These are phyloP conservation scores for Lutraria lutraria DNA, from an alignment of 2,888 invertebrate genomes.

Conservation along the genomic window DNA sequence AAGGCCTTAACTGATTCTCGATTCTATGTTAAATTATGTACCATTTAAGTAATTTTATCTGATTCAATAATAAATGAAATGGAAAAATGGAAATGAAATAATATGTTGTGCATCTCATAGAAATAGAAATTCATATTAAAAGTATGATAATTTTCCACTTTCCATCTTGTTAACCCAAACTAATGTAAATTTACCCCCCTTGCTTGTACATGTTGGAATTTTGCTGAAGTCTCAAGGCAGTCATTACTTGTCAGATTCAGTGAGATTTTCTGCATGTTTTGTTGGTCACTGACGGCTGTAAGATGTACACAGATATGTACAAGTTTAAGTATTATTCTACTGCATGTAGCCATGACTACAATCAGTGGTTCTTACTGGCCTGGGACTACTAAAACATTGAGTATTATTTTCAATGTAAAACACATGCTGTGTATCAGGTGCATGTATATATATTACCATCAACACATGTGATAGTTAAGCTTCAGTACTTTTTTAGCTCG, in stretches of 20 bases:
- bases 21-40: too few relatives aligned
- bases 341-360: conserved; percentile 20
- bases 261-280: conserved; percentile 13
- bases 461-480: too few relatives aligned
- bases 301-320: conserved; percentile 14
- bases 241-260: background rate
- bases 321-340: conserved; percentile 17
- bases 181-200: too few relatives aligned
- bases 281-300: conserved; percentile 4
- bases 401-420: conserved; percentile 6
- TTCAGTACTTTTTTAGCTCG: too few relatives aligned
- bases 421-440: background rate
- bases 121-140: too few relatives aligned
- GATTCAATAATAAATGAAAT: too few relatives aligned
- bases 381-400: background rate
- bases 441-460: background rate
- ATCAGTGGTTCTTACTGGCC: background rate
- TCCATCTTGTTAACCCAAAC: too few relatives aligned
- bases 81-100: too few relatives aligned
- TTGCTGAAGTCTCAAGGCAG: background rate
- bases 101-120: too few relatives aligned
- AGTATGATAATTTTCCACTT: too few relatives aligned
- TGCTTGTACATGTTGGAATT: background rate
- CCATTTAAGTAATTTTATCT: too few relatives aligned
- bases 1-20: too few relatives aligned